These are phyloP conservation scores for Stratiomys singularior DNA, from an alignment of 2,888 invertebrate species.

Conservation along the genomic window DNA sequence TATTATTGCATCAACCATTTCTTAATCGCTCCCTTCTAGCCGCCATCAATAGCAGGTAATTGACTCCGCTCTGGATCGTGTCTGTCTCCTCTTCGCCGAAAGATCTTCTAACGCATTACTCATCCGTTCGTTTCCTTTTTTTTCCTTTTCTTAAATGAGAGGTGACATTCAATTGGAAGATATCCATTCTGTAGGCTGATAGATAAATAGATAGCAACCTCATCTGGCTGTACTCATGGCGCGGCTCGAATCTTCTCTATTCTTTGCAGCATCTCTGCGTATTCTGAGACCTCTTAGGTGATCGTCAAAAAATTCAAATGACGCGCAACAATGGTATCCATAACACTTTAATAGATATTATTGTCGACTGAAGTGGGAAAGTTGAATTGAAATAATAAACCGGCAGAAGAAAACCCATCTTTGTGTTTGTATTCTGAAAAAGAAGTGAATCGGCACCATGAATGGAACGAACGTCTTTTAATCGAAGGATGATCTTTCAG, in stretches of 20 bases:
- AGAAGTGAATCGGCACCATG: not conserved
- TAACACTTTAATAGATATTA: constrained; percentile 45
- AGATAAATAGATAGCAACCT: not conserved
- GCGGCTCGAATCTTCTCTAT: not conserved
- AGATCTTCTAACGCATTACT: not conserved
- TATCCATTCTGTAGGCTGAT: constrained; percentile 7
- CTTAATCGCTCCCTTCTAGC: not conserved
- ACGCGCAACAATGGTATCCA: constrained; percentile 42
- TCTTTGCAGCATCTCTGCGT: not conserved
- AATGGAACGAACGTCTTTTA: constrained; percentile 8
- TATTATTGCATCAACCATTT: constrained; percentile 4
- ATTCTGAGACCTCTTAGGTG: not conserved
- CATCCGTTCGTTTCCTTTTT: not conserved
- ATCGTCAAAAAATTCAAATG: constrained; percentile 44
- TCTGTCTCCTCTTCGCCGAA: not conserved
- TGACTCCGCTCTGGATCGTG: constrained; percentile 25
- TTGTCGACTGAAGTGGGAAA: constrained; percentile 43
- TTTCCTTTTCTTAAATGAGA: constrained; percentile 30
- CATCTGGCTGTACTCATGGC: not conserved
- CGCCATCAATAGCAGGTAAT: constrained; percentile 20
- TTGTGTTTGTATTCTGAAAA: constrained; percentile 3
- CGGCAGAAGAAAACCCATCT: constrained; percentile 6
- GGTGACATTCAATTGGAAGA: constrained; percentile 36
- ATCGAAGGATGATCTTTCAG: constrained; percentile 30
- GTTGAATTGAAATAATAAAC: constrained; percentile 46